phyloP scores from a whole-genome alignment of 2,888 invertebrate genomes.

The Tetragnatha montana region DNA sequence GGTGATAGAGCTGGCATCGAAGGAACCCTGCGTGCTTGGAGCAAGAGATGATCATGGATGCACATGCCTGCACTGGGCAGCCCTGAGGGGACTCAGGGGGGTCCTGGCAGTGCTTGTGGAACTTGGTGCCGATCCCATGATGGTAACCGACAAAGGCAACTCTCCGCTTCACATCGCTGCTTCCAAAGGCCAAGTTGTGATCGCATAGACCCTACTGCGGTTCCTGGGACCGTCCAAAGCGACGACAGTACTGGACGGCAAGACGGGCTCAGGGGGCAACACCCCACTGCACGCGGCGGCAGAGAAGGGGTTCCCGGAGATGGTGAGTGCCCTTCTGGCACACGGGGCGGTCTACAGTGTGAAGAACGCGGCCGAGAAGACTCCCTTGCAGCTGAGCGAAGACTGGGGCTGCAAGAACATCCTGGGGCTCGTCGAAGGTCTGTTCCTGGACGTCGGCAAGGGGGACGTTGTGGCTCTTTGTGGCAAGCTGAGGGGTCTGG shows the following conservation, averaged over 20 bases:
- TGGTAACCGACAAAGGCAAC: background rate
- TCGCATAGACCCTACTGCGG: background rate
- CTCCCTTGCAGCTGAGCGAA: background rate
- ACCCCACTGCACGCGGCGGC: constrained; percentile 10
- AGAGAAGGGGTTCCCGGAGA: background rate
- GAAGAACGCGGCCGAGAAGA: background rate
- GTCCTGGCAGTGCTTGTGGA: background rate
- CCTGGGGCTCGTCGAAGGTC: background rate
- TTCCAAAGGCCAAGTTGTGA: background rate
- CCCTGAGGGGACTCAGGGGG: background rate
- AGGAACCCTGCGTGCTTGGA: no score
- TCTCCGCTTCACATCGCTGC: constrained; percentile 12
- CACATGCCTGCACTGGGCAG: background rate
- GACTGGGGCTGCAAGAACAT: background rate
- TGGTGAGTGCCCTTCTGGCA: background rate
- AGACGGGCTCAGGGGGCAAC: background rate
- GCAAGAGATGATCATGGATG: background rate
- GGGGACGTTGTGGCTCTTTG: background rate
- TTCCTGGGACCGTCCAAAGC: background rate
- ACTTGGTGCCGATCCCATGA: background rate
- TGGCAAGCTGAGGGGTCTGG: background rate
- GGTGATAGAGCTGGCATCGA: no score
- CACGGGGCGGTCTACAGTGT: constrained; percentile 1
- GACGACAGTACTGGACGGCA: background rate
- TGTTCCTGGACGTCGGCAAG: background rate